These are phyloP conservation scores for Achatina immaculata DNA, from an alignment of 1,140 invertebrate species.

Conservation along the genomic window DNA sequence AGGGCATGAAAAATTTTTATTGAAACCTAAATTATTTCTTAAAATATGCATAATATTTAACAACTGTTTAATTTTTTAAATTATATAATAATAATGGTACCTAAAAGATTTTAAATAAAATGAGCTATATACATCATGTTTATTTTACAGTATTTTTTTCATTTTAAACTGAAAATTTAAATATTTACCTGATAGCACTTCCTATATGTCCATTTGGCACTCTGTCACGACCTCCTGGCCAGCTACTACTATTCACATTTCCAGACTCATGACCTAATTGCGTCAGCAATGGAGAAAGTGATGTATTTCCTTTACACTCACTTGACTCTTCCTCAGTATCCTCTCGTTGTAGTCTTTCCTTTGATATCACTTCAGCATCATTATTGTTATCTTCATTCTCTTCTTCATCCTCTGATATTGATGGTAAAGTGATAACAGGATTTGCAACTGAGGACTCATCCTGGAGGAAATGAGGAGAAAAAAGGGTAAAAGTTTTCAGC, in stretches of 20 bases:
- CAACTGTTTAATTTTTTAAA: too few species aligned
- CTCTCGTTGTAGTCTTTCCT: slow-evolving; percentile 27
- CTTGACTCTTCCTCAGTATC: slow-evolving; percentile 37
- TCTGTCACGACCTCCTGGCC: slow-evolving; percentile 19
- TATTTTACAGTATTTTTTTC: too few species aligned
- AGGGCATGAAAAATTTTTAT: too few species aligned
- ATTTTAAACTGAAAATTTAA: too few species aligned
- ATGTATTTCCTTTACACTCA: slow-evolving; percentile 32
- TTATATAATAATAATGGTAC: too few species aligned
- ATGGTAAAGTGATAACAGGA: slow-evolving; percentile 58
- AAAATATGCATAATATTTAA: too few species aligned
- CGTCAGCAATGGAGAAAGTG: slow-evolving; percentile 40
- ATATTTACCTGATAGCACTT: slow-evolving; percentile 27
- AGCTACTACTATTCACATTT: slow-evolving; percentile 26
- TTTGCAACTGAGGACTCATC: slow-evolving; percentile 46
- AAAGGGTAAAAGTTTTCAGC: too few species aligned
- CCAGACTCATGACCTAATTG: slow-evolving; percentile 26
- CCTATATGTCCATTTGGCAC: slow-evolving; percentile 49
- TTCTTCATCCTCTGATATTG: slow-evolving; percentile 66
- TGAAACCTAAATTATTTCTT: too few species aligned
- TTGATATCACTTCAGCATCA: slow-evolving; percentile 4
- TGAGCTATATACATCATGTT: too few species aligned
- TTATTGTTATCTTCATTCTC: slow-evolving; percentile 49
- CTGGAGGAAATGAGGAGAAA: slow-evolving; percentile 35
- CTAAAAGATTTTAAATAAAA: too few species aligned